A percentile compares a stretch with the other conserved stretches of the same genome.
Evolutionary conservation across 2,888 invertebrate genomes (phyloP).

Genomic region (Psylliodes chrysocephalus): DNA sequence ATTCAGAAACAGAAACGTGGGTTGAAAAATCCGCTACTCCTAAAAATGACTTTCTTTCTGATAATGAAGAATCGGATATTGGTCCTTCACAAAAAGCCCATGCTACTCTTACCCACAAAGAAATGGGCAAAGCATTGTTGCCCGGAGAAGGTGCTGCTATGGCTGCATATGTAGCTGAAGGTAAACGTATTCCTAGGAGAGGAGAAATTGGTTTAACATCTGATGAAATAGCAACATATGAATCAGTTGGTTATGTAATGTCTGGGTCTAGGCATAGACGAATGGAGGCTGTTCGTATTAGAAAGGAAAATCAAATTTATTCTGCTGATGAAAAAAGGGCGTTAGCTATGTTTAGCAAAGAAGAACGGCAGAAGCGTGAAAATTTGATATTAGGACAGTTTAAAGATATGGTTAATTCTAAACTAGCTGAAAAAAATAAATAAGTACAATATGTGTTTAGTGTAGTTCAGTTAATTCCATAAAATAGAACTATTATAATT

Average conservation of each 20-base stretch:
- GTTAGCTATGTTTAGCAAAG: constrained; percentile 97
- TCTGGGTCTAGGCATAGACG: constrained; percentile 89
- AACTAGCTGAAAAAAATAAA: constrained; percentile 70
- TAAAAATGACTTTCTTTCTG: constrained; percentile 45
- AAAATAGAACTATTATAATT: too few species aligned
- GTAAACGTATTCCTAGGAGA: constrained; percentile 96
- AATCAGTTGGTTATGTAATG: constrained; percentile 94
- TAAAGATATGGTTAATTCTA: constrained; percentile 84
- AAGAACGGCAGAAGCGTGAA: constrained; percentile 95
- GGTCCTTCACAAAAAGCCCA: constrained; percentile 76
- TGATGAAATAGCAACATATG: constrained; percentile 92
- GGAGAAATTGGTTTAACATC: constrained; percentile 98
- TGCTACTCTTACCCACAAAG: constrained; percentile 78
- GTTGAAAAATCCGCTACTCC: constrained; percentile 68
- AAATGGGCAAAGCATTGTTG: constrained; percentile 91
- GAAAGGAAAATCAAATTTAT: constrained; percentile 99
- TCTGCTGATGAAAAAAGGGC: constrained; percentile 99
- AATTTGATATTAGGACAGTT: constrained; percentile 96
- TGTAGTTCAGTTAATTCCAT: too few species aligned
- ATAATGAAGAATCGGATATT: constrained; percentile 66
- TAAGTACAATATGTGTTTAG: too few species aligned
- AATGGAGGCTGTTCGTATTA: constrained; percentile 99
- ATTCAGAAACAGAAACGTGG: constrained; percentile 71
- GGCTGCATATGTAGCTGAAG: constrained; percentile 99
- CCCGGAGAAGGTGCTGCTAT: constrained; percentile 99